Percentiles rank a stretch among this genome's conserved stretches.
These are phyloP conservation scores for Cactoblastis cactorum DNA, from an alignment of 2,888 invertebrate genomes.

Conservation along the genomic window DNA sequence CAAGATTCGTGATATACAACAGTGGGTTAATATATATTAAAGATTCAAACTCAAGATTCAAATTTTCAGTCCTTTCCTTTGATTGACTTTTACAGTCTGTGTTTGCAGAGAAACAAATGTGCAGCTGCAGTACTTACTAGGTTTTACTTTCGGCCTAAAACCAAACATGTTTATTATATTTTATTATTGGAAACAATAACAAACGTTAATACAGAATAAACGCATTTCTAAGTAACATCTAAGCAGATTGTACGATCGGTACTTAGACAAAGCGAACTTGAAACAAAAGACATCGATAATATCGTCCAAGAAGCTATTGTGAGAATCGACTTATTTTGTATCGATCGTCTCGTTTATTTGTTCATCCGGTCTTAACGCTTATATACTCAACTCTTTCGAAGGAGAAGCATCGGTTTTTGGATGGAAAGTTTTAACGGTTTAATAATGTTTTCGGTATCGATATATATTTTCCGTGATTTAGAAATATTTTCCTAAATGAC, in stretches of 20 bases:
- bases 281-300: constrained; percentile 32
- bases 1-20: too few relatives aligned
- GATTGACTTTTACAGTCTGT: too few relatives aligned
- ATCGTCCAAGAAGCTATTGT: constrained; percentile 40
- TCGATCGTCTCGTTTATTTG: constrained; percentile 73
- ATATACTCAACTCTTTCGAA: constrained; percentile 68
- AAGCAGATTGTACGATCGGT: constrained; percentile 11
- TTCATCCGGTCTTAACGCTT: constrained; percentile 71
- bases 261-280: constrained; percentile 24
- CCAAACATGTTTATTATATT: not conserved
- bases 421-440: constrained; percentile 20
- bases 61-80: too few relatives aligned
- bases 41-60: too few relatives aligned
- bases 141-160: too few relatives aligned
- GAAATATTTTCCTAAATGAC: too few relatives aligned
- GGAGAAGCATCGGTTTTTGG: constrained; percentile 39
- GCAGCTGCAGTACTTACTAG: too few relatives aligned
- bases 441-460: not conserved
- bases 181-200: not conserved
- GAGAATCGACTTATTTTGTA: constrained; percentile 48
- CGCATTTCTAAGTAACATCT: constrained; percentile 10
- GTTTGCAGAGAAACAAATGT: too few relatives aligned
- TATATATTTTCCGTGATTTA: too few relatives aligned
- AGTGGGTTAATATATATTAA: too few relatives aligned
- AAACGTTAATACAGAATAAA: not conserved